Percentiles rank a stretch among this genome's conserved stretches.
Conservation (phyloP, 2,113 vertebrate genomes). For the Genyomyrus donnyi region DNA sequence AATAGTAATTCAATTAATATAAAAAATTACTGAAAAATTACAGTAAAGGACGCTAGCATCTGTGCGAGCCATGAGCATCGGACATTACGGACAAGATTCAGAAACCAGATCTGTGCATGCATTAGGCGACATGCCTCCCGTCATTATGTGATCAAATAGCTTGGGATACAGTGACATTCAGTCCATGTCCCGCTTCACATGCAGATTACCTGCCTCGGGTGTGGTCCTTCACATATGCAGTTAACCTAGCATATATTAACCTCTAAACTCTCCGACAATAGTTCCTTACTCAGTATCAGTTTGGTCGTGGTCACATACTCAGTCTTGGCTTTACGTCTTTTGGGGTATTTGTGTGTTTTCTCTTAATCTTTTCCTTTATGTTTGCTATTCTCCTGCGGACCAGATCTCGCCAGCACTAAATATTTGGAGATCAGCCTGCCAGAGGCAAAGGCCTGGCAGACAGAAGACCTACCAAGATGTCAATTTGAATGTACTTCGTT, state of each 20-base stretch:
- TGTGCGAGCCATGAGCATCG: neutral
- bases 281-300: neutral
- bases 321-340: neutral
- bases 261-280: neutral
- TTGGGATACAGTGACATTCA: neutral
- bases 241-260: neutral
- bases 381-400: neutral
- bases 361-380: neutral
- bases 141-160: neutral
- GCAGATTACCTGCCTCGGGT: neutral
- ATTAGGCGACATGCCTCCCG: neutral
- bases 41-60: neutral
- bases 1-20: neutral
- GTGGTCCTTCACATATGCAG: neutral
- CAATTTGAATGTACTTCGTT: neutral
- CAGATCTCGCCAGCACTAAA: neutral
- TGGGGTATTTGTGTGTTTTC: neutral
- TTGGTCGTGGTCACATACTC: neutral
- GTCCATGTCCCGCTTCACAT: neutral
- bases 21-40: neutral
- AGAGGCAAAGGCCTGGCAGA: neutral
- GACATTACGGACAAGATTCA: neutral
- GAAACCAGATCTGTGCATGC: neutral
- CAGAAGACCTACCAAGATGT: neutral
- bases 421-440: neutral